These are phyloP conservation scores for Hipposideros larvatus DNA, from an alignment of 2,797 vertebrate genomes.

Conservation along the genomic window DNA sequence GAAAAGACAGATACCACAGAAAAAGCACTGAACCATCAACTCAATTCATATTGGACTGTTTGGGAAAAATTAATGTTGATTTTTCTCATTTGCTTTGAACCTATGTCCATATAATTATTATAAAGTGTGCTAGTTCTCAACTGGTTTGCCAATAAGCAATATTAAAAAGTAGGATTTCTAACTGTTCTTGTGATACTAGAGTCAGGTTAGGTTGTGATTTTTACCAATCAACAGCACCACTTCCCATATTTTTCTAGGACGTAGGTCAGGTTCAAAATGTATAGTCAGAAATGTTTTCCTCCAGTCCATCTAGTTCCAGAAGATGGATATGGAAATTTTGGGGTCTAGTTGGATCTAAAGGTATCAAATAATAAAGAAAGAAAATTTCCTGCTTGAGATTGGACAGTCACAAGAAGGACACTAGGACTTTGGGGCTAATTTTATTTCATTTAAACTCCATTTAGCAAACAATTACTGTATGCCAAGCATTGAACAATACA, in stretches of 20 bases:
- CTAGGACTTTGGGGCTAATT: background rate
- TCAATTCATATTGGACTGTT: constrained; percentile 33
- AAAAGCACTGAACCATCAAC: constrained; percentile 52
- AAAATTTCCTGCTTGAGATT: background rate
- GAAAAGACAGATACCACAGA: background rate
- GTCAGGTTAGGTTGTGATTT: background rate
- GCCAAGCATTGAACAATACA: background rate
- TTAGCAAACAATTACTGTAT: background rate
- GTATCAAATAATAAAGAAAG: background rate
- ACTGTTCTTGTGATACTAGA: background rate
- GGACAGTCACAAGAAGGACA: background rate
- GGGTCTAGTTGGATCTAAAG: background rate
- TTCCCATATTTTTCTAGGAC: background rate
- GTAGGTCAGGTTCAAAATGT: background rate
- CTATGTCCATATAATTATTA: constrained; percentile 44
- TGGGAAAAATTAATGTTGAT: constrained; percentile 43
- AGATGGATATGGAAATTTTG: background rate
- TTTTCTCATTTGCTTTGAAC: constrained; percentile 67
- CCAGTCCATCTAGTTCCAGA: background rate
- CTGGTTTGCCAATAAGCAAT: constrained; percentile 35
- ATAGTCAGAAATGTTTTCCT: constrained; percentile 20
- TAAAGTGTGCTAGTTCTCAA: background rate
- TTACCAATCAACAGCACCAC: background rate
- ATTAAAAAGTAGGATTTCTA: constrained; percentile 4
- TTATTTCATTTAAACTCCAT: background rate